These are phyloP conservation scores for Artemia franciscana DNA, from an alignment of 1,140 invertebrate genomes.

Conservation along the genomic window DNA sequence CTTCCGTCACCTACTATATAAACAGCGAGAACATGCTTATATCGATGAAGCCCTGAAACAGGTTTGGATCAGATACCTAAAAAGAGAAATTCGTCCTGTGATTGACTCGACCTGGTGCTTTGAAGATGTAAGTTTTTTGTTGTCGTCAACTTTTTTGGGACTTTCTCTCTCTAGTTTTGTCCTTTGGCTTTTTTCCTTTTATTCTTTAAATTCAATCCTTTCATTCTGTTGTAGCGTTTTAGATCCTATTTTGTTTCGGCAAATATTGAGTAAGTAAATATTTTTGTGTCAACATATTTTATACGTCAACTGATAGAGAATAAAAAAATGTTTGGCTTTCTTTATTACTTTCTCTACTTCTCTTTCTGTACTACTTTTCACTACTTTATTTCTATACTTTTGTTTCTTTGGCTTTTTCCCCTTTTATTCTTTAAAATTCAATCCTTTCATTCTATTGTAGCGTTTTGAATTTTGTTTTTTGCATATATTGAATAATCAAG, in stretches of 20 bases:
- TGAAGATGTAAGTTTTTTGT: conserved; percentile 40
- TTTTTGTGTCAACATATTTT: neutral
- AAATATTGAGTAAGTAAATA: neutral
- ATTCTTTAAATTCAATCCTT: neutral
- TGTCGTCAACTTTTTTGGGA: conserved; percentile 6
- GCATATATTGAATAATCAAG: no score
- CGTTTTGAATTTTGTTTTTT: no score
- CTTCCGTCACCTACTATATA: conserved; percentile 54
- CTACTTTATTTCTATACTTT: no score
- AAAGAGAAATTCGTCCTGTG: conserved; percentile 50
- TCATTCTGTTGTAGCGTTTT: conserved; percentile 1
- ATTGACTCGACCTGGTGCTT: conserved; percentile 65
- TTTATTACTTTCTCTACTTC: no score
- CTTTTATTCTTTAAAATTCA: no score
- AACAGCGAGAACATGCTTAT: conserved; percentile 44
- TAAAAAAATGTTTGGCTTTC: no score
- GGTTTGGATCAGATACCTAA: conserved; percentile 45
- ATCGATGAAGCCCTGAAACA: conserved; percentile 39
- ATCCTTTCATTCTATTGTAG: no score
- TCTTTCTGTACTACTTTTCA: no score
- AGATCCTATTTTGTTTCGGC: neutral
- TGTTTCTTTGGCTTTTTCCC: no score
- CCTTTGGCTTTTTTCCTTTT: neutral
- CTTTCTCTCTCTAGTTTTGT: neutral
- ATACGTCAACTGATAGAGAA: no score